A percentile compares a stretch with the other conserved stretches of the same genome.
Evolutionary conservation across 2,113 vertebrate genomes (phyloP).

Genomic region (Plectropomus leopardus): DNA sequence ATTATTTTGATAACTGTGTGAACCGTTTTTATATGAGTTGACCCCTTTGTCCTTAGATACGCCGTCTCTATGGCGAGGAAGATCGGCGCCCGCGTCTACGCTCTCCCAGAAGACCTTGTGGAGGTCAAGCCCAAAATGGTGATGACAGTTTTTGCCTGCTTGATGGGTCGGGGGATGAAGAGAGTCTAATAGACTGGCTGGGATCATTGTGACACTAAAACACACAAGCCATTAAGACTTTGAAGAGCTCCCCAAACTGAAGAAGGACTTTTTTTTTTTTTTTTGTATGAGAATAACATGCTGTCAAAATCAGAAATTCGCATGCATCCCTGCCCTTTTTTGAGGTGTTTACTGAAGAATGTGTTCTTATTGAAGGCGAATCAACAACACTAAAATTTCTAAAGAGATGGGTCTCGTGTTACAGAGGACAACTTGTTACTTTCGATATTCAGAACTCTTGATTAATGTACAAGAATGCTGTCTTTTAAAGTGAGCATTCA

Average conservation of each 20-base stretch:
- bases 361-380: slow-evolving; percentile 59
- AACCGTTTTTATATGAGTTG: not conserved
- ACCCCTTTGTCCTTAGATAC: slow-evolving; percentile 83
- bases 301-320: slow-evolving; percentile 50
- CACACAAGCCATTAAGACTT: slow-evolving; percentile 81
- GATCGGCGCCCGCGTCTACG: slow-evolving; percentile 95
- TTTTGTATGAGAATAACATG: slow-evolving; percentile 34
- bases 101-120: slow-evolving; percentile 96
- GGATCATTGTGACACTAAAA: slow-evolving; percentile 60
- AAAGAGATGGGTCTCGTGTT: slow-evolving; percentile 48
- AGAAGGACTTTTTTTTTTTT: slow-evolving; percentile 63
- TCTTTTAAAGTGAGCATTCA: slow-evolving; percentile 51
- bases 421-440: slow-evolving; percentile 46
- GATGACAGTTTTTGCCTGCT: slow-evolving; percentile 97
- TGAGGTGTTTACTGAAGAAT: slow-evolving; percentile 60
- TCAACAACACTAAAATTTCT: slow-evolving; percentile 28
- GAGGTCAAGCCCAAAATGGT: slow-evolving; percentile 99
- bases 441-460: slow-evolving; percentile 55
- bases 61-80: slow-evolving; percentile 97
- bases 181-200: slow-evolving; percentile 81
- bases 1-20: not conserved
- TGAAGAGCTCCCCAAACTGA: slow-evolving; percentile 82
- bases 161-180: slow-evolving; percentile 99
- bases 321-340: slow-evolving; percentile 39
- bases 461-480: slow-evolving; percentile 60